phyloP scores from a whole-genome alignment of 2,797 vertebrate species.

The Lerista edwardsae region DNA sequence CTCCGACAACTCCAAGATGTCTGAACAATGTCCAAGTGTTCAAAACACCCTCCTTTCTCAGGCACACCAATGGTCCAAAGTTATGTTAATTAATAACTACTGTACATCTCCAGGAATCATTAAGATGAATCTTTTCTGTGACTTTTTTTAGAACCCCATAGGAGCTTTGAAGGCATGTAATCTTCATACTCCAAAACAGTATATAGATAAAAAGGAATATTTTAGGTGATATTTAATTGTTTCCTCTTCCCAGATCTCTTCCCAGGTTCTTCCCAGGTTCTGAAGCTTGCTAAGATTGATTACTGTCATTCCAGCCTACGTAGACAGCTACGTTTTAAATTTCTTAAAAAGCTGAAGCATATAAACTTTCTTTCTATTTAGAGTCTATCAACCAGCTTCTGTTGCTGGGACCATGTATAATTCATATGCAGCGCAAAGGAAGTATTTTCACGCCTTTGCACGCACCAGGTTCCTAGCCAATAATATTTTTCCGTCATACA shows the following conservation, averaged over 20 bases:
- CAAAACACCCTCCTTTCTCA: fast-evolving
- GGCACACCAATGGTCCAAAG: background rate
- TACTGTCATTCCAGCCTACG: background rate
- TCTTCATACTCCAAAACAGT: background rate
- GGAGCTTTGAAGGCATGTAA: background rate
- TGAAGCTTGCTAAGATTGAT: background rate
- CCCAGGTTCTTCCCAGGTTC: no score
- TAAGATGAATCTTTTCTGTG: background rate
- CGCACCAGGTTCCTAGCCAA: background rate
- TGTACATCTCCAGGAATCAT: background rate
- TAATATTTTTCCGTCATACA: background rate
- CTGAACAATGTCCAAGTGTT: fast-evolving
- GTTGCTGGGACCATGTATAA: background rate
- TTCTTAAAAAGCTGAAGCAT: background rate
- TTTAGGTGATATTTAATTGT: background rate
- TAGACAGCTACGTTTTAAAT: background rate
- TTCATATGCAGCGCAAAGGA: background rate
- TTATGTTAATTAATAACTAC: background rate
- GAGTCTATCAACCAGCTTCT: background rate
- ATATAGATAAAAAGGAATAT: no score
- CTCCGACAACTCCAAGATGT: background rate
- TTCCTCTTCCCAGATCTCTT: background rate
- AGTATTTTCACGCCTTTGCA: fast-evolving
- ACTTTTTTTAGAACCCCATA: background rate
- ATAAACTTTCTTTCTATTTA: background rate